phyloP scores from a whole-genome alignment of 2,113 vertebrate genomes.

The Cisticola juncidis region DNA sequence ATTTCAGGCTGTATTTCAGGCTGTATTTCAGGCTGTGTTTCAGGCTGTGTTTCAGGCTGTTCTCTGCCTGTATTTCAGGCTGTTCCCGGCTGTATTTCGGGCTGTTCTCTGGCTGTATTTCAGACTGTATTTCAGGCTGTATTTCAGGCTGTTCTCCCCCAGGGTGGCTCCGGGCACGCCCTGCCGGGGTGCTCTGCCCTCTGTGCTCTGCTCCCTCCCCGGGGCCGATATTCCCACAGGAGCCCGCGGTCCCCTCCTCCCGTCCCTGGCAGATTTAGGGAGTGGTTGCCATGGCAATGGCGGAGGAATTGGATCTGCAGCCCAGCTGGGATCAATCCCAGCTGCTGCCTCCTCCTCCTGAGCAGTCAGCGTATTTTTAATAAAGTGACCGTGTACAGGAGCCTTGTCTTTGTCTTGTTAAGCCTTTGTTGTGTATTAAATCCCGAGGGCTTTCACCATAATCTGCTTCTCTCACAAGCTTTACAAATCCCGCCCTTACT shows the following conservation, averaged over 20 bases:
- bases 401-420: constrained; percentile 36
- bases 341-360: constrained; percentile 24
- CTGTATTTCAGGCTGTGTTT: no score
- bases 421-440: constrained; percentile 47
- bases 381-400: constrained; percentile 15
- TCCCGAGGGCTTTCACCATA: constrained; percentile 21
- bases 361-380: constrained; percentile 34
- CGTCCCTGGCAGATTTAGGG: constrained; percentile 69
- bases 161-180: accelerated
- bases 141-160: no score
- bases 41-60: no score
- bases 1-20: no score
- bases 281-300: constrained; percentile 55
- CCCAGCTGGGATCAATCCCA: constrained; percentile 42
- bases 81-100: no score
- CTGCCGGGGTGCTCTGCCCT: no score
- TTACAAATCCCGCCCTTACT: neutral
- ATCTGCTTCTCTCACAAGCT: constrained; percentile 8
- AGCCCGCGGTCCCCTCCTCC: neutral
- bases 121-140: no score
- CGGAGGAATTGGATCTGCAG: constrained; percentile 16
- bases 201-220: neutral
- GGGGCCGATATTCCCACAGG: neutral
- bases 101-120: no score
- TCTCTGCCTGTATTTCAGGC: no score